Evolutionary conservation across 2,797 vertebrate genomes (phyloP).

Genomic region (Sebastes vulpes): DNA sequence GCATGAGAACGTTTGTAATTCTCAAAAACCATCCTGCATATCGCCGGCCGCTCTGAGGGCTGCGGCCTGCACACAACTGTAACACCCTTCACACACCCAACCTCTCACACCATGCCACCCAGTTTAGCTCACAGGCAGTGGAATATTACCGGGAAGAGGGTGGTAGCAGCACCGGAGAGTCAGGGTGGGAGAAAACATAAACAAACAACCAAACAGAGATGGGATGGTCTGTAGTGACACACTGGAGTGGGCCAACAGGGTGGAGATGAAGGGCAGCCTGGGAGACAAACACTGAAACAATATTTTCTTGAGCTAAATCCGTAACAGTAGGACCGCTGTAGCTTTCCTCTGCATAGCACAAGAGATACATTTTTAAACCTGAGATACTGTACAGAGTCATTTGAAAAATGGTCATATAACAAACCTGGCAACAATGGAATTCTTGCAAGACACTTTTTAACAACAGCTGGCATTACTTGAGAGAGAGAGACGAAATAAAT

Average conservation of each 20-base stretch:
- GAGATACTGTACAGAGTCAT: not conserved
- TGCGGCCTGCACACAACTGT: slow-evolving; percentile 28
- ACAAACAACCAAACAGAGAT: slow-evolving; percentile 76
- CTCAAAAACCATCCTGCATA: slow-evolving; percentile 35
- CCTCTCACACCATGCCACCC: slow-evolving; percentile 63
- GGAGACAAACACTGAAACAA: slow-evolving; percentile 38
- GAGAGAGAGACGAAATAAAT: slow-evolving; percentile 54
- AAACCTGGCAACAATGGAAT: slow-evolving; percentile 4
- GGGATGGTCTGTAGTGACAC: slow-evolving; percentile 52
- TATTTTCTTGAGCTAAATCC: slow-evolving; percentile 38
- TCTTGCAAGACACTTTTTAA: slow-evolving; percentile 28
- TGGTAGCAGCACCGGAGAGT: slow-evolving; percentile 33
- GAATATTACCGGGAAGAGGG: slow-evolving; percentile 77
- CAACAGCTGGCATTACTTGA: slow-evolving; percentile 67
- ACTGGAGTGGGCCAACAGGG: slow-evolving; percentile 33
- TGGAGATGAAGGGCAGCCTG: slow-evolving; percentile 40
- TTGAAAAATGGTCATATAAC: not conserved
- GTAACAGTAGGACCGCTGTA: slow-evolving; percentile 18
- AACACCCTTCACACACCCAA: slow-evolving; percentile 58
- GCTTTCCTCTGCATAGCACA: not conserved
- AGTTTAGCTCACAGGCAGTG: slow-evolving; percentile 72
- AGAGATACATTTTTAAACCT: not conserved
- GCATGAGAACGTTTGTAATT: slow-evolving; percentile 42
- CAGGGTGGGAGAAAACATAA: slow-evolving; percentile 62
- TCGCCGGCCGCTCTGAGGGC: slow-evolving; percentile 12